phyloP scores from a whole-genome alignment of 2,888 invertebrate genomes.

The Pseudococcus longispinus region DNA sequence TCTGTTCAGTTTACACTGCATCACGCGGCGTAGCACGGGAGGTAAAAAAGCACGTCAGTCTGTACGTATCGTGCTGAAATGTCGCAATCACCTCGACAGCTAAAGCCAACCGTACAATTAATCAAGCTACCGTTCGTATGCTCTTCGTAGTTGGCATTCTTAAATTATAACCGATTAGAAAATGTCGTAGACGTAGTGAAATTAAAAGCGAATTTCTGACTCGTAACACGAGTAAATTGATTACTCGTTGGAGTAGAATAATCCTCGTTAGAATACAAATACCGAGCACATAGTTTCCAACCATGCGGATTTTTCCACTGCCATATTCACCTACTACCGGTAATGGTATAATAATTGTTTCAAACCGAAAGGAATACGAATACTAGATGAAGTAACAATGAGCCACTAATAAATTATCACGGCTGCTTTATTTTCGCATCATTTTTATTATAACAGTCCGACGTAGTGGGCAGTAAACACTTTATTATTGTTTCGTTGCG shows the following conservation, averaged over 20 bases:
- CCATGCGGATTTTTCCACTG: neutral
- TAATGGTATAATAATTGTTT: slow-evolving; percentile 11
- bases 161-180: neutral
- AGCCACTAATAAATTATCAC: neutral
- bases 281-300: neutral
- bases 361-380: neutral
- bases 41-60: neutral
- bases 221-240: neutral
- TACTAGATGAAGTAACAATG: neutral
- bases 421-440: slow-evolving; percentile 1
- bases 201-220: neutral
- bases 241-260: neutral
- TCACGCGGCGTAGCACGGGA: neutral
- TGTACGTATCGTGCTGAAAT: neutral
- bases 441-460: neutral
- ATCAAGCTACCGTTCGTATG: neutral
- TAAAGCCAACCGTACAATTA: neutral
- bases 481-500: neutral
- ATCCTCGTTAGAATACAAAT: neutral
- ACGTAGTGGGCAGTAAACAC: neutral
- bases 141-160: neutral
- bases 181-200: neutral
- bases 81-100: neutral
- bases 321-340: neutral
- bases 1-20: neutral